Evolutionary conservation across 2,888 invertebrate species (phyloP), one percentile per base, ranked within the genome.

Genomic region (Tiliacea aurago): DNA sequence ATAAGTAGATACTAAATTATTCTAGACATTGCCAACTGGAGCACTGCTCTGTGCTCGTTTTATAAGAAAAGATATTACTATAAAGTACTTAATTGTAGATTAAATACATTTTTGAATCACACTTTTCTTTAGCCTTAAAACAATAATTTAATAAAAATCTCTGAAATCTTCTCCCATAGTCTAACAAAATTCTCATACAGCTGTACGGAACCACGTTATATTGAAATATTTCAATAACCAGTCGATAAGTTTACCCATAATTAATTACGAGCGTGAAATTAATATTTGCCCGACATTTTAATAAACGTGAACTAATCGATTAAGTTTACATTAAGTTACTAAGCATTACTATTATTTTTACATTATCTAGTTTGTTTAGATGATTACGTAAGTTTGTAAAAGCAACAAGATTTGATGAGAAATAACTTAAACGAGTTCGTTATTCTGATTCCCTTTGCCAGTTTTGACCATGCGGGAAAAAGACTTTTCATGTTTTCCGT

Each of bases 191-290:
- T 1, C 20, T 13, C 13, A 51, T 3, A 41, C 13, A 13, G 6
- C 10, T 13, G 11, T 76, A 76, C 80, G 53, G 80, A 80, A 80
- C 80, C 76, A 53, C 56, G 13, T 0, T n/a, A 11, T 23, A 18
- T 45, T 7, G 28, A 43, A 59, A 61, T 72, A 47, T 65, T 45
- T 66, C 41, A 69, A 75, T 81, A 78, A 75, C 68, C 51, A 73
- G 49, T 63, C 74, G 79, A 75, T 70, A 71, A 74, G n/a, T 75
- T 74, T 68, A 70, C 65, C 63, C 45, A 15, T 77, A 84, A 84
- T 84, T 78, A 73, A 83, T 81, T 86, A 73, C 49, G 23, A 63
- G 73, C 82, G 65, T 86, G 77, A 86, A 86, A 86, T 86, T 86
- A 85, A 86, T 80, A 80, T 79, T 83, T 73, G 80, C 63, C 70